Base-by-base conservation (phyloP, 2,888 invertebrate genomes). In the Eustalomyia histrio region DNA sequence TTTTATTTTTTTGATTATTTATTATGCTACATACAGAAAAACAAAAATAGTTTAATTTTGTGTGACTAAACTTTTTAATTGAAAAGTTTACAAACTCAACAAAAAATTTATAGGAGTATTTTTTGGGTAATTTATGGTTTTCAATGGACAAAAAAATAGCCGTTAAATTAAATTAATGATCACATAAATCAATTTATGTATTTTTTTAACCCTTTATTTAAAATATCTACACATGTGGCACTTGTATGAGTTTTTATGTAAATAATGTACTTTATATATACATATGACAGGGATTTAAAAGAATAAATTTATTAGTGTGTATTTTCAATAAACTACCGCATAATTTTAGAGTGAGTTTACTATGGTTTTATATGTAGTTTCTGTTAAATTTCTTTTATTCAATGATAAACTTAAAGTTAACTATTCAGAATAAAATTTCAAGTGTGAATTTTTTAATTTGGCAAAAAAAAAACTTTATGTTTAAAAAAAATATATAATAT, bases 131-230 rank as follows among this genome's bases (percentile, higher is more conserved):
- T 65, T 78, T 65, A 65, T 55, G 33, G 58, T 18, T 50, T 17
- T 50, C 33, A 47, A 4, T 43, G 18, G 29, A 29, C 18, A 33
- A 69, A 69, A 76, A 69, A 71, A 24, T 65, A 52, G 17, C 52
- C 24, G 18, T 43, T 60, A 63, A 71, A 71, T 65, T 21, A 72
- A 72, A 72, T 72, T 78, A 72, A 65, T 72, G 76, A 72, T 60
- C 58, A 16, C 76, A 72, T 78, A 72, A 78, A 78, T 78, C 76
- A 78, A 78, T 78, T 78, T 60, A 65, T n/a, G 52, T 60, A 63
- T 65, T 65, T 78, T 72, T 65, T 52, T 33, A 52, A 71, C 21
- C 10, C 29, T 35, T 57, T 69, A 18, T 39, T 69, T 69, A n/a
- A 57, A 69, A 64, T 64, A 39, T 10, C 50, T 24, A 16, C 24